phyloP scores from a whole-genome alignment of 2,888 invertebrate genomes.

The Morpho deidamia region DNA sequence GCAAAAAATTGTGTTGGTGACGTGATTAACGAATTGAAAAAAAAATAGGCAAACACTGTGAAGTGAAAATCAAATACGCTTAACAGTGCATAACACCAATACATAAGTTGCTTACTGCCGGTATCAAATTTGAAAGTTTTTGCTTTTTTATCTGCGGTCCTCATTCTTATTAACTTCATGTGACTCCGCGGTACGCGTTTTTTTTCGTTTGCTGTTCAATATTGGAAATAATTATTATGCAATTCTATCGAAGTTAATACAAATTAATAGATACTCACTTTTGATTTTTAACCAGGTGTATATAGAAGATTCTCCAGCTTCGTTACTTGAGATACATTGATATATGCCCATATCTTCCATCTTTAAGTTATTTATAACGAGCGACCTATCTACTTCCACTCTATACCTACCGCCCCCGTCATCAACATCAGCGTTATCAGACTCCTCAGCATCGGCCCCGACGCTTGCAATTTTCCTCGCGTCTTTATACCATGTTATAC shows the following conservation, averaged over 20 bases:
- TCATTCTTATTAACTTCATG: constrained; percentile 81
- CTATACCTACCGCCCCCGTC: constrained; percentile 81
- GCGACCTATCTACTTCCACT: constrained; percentile 89
- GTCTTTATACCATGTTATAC: constrained; percentile 92
- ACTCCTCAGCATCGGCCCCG: constrained; percentile 58
- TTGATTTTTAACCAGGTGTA: constrained; percentile 96
- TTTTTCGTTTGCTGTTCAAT: constrained; percentile 63
- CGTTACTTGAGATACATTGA: constrained; percentile 94
- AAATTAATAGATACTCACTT: constrained; percentile 82
- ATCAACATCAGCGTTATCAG: constrained; percentile 61
- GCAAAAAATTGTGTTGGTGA: neutral
- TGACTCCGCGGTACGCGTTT: constrained; percentile 77
- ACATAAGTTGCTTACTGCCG: constrained; percentile 70
- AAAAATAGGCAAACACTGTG: constrained; percentile 45
- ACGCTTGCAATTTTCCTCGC: constrained; percentile 74
- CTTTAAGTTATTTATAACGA: constrained; percentile 87
- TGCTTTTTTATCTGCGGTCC: constrained; percentile 76
- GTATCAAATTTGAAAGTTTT: constrained; percentile 81
- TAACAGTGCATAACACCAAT: constrained; percentile 22
- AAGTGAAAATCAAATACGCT: constrained; percentile 47
- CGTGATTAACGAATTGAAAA: constrained; percentile 23
- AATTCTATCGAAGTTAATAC: constrained; percentile 15
- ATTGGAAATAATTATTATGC: constrained; percentile 37
- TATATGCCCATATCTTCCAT: constrained; percentile 95
- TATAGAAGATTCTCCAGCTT: constrained; percentile 92